Evolutionary conservation across 2,888 invertebrate species (phyloP).

Genomic region (Nomada hirtipes): DNA sequence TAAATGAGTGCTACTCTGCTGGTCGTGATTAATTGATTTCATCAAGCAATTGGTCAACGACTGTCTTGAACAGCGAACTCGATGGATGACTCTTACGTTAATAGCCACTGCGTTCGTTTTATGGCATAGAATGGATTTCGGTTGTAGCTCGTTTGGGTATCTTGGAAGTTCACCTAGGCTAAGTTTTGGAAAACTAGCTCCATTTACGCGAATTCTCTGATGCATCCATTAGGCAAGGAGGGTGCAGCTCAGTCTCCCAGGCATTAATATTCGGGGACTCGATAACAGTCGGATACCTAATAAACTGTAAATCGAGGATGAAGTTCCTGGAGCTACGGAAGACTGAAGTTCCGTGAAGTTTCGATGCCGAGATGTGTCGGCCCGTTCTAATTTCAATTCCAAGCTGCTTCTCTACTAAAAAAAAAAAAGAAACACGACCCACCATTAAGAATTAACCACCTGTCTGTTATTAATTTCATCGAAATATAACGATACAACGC

Average conservation of each 20-base stretch:
- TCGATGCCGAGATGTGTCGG: background rate
- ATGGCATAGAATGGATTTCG: too few species aligned
- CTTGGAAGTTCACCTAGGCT: background rate
- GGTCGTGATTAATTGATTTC: constrained; percentile 52
- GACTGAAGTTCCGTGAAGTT: constrained; percentile 2
- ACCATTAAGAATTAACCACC: background rate
- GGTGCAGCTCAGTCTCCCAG: background rate
- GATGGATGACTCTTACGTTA: too few species aligned
- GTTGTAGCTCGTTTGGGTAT: too few species aligned
- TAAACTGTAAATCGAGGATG: constrained; percentile 19
- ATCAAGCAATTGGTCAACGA: background rate
- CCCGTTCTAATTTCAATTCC: constrained; percentile 26
- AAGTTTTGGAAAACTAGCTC: background rate
- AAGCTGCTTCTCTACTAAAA: background rate
- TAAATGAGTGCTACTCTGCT: background rate
- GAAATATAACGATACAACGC: too few species aligned
- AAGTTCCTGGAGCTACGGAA: constrained; percentile 7
- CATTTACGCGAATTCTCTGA: background rate
- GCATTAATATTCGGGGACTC: constrained; percentile 9
- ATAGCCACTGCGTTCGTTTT: too few species aligned
- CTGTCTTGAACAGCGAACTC: too few species aligned
- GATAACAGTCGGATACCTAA: constrained; percentile 18
- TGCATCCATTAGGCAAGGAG: constrained; percentile 1
- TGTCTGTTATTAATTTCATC: too few species aligned
- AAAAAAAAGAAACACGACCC: background rate